Percentiles rank a stretch among this genome's conserved stretches.
phyloP scores from a whole-genome alignment of 2,888 invertebrate species.

The Erynnis tages region DNA sequence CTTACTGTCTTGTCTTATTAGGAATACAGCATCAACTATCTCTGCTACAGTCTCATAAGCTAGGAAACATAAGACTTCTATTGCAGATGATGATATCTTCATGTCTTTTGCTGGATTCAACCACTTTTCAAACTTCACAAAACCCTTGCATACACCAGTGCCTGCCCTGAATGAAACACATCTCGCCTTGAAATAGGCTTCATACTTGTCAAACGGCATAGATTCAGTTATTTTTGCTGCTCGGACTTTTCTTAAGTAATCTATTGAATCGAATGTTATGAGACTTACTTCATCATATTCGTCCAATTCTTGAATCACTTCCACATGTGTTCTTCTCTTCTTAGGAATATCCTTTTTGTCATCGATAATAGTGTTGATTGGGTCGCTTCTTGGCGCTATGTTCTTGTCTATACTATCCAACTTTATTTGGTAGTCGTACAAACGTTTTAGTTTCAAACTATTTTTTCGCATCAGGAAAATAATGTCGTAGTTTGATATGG shows the following conservation, averaged over 20 bases:
- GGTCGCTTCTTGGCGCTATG: constrained; percentile 44
- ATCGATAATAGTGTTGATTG: constrained; percentile 61
- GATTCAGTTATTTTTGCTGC: constrained; percentile 80
- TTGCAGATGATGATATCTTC: constrained; percentile 82
- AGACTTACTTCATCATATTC: constrained; percentile 80
- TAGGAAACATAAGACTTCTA: constrained; percentile 91
- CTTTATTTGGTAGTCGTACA: constrained; percentile 87
- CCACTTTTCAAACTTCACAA: constrained; percentile 83
- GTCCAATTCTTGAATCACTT: constrained; percentile 78
- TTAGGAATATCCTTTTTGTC: constrained; percentile 78
- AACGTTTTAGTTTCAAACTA: constrained; percentile 87
- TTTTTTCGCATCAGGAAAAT: constrained; percentile 92
- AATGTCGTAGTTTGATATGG: constrained; percentile 83
- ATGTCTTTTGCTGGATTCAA: constrained; percentile 83
- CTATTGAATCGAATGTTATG: constrained; percentile 78
- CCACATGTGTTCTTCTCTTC: constrained; percentile 68
- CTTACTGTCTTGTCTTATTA: constrained; percentile 89
- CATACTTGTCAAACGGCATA: constrained; percentile 83
- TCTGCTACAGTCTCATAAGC: constrained; percentile 96
- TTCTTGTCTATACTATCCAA: constrained; percentile 72
- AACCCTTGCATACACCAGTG: constrained; percentile 75
- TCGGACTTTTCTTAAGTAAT: constrained; percentile 81
- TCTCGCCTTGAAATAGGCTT: constrained; percentile 90
- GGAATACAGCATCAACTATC: constrained; percentile 90
- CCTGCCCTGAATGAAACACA: constrained; percentile 85